Base-by-base conservation (phyloP, 2,113 vertebrate genomes). In the Mus spicilegus region DNA sequence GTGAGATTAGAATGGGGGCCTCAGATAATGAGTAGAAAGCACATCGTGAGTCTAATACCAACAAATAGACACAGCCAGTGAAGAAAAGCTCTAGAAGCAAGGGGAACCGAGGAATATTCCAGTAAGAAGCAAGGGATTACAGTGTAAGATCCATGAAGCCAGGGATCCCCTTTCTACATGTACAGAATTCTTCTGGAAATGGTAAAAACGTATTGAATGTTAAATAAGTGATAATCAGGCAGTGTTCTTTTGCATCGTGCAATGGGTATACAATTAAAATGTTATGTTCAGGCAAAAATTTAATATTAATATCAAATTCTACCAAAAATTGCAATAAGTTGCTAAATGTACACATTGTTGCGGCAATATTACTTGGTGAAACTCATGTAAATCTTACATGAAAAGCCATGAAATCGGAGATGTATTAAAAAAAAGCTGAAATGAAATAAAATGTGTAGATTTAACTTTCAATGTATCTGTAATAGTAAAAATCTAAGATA, bases 401-500 rank as follows among this genome's bases (percentile, higher is more conserved):
- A 80, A 63, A 76, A 63, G 22, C 63, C 56, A 67, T 56, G 54
- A 93, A 90, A 96, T 90, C 33, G 61, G 39, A 86, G 54, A 75
- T 75, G 72, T 19, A 39, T 22, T 61, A 91, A 95, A 42, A 42
- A 42, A 42, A 96, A 72, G 58, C 73, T 22, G 22, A 54, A 94
- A 84, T 81, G 56, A 72, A 72, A 30, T 30, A 20, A 96, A 90
- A 88, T 17, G 3, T 75, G 69, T 19, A 65, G 6, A 9, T 92
- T 95, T 93, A 42, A 96, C 95, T 92, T 90, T 91, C 16, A 90
- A 42, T 30, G 3, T 42, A 88, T 88, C 69, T 91, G 61, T 75
- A 94, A 87, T 36, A 61, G 46, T 88, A 58, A 91, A 87, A 96
- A 95, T 88, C 36, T 93, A 58, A 84, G 58, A 89, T 70, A 89